phyloP scores from a whole-genome alignment of 2,113 vertebrate species.

The Perccottus glenii region DNA sequence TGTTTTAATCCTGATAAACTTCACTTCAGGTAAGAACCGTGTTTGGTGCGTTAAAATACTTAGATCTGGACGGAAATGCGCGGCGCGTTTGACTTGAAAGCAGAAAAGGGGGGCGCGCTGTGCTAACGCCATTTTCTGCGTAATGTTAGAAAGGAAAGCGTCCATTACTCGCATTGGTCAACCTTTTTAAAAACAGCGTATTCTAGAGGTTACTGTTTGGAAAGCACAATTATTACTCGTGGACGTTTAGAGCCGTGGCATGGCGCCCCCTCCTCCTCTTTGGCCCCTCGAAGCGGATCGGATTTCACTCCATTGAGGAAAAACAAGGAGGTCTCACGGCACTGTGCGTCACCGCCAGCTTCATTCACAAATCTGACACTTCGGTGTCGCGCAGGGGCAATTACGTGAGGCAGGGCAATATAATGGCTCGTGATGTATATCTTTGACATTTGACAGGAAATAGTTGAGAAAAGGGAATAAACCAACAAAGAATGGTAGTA shows the following conservation, averaged over 20 bases:
- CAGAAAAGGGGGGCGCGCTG: neutral
- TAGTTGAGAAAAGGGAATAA: no score
- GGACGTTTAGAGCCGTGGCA: conserved; percentile 31
- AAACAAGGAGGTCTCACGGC: conserved; percentile 67
- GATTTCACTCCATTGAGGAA: conserved; percentile 82
- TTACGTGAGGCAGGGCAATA: no score
- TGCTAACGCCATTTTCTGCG: conserved; percentile 5
- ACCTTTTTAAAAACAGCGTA: neutral
- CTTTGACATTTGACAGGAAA: no score
- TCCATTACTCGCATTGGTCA: neutral
- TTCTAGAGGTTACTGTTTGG: neutral
- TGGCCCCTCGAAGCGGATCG: conserved; percentile 43
- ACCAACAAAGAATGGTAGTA: no score
- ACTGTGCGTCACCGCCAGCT: conserved; percentile 25
- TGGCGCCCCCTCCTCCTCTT: neutral
- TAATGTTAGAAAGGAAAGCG: neutral
- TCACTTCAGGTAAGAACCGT: neutral
- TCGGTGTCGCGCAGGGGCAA: neutral
- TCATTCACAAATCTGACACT: conserved; percentile 35
- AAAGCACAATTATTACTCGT: neutral
- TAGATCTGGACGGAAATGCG: neutral
- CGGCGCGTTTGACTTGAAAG: neutral
- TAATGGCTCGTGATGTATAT: neutral
- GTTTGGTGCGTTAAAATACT: neutral
- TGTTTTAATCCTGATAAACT: neutral